Evolutionary conservation across 2,888 invertebrate genomes (phyloP).

Genomic region (Drosophila kanekoi): DNA sequence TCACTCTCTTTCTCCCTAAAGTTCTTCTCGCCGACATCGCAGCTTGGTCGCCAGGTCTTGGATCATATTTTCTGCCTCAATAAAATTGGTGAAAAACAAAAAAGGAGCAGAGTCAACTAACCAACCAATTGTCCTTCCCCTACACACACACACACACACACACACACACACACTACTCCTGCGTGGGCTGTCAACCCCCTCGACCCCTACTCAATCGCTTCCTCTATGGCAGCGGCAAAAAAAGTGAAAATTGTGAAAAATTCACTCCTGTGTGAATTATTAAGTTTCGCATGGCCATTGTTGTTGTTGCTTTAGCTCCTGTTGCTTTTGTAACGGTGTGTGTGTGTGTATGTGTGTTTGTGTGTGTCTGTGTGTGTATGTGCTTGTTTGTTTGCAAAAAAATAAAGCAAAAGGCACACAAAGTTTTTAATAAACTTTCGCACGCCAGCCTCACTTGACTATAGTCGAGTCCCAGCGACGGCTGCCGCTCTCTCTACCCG

Average conservation of each 20-base stretch:
- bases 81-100: conserved; percentile 62
- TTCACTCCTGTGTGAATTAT: conserved; percentile 78
- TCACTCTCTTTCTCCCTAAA: too few species aligned
- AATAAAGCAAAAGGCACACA: conserved; percentile 66
- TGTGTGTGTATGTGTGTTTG: conserved; percentile 20
- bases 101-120: conserved; percentile 45
- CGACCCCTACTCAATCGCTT: conserved; percentile 4
- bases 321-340: conserved; percentile 44
- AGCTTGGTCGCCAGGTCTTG: conserved; percentile 46
- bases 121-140: conserved; percentile 23
- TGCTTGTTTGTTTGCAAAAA: conserved; percentile 59
- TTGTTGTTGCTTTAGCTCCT: conserved; percentile 41
- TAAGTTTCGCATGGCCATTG: conserved; percentile 72
- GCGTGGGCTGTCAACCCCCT: neutral
- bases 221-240: conserved; percentile 30
- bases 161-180: neutral
- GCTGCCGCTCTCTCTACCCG: neutral
- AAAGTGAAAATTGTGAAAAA: conserved; percentile 77
- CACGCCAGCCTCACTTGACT: conserved; percentile 78
- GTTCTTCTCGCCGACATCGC: neutral
- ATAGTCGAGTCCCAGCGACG: conserved; percentile 24
- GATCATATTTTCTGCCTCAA: conserved; percentile 79
- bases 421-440: conserved; percentile 81
- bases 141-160: neutral
- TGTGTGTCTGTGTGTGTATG: conserved; percentile 25